Evolutionary conservation across 2,888 invertebrate species (phyloP).

Genomic region (Heliconius sara): DNA sequence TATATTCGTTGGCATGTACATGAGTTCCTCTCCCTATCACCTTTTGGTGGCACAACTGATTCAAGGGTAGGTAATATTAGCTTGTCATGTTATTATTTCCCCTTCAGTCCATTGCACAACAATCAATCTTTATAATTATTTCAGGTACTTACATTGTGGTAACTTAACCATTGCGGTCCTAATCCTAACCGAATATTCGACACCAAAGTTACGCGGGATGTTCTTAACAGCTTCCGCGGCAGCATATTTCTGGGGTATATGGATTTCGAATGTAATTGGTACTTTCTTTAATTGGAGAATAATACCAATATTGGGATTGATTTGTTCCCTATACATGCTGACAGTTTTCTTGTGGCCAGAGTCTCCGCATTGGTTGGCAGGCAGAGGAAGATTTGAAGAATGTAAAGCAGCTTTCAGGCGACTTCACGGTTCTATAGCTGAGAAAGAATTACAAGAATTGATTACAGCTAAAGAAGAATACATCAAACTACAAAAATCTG

Average conservation of each 20-base stretch:
- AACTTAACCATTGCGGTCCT: conserved; percentile 51
- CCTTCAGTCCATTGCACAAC: no score
- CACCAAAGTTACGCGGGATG: conserved; percentile 53
- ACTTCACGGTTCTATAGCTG: conserved; percentile 58
- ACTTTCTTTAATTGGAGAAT: conserved; percentile 54
- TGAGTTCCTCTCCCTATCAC: conserved; percentile 3
- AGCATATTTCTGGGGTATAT: conserved; percentile 54
- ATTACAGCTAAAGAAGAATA: conserved; percentile 7
- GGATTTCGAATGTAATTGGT: conserved; percentile 56
- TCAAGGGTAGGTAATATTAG: conserved; percentile 14
- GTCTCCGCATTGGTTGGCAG: conserved; percentile 61
- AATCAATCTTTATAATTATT: background rate
- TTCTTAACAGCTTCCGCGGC: conserved; percentile 55
- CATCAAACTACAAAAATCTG: conserved; percentile 9
- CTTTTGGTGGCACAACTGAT: background rate
- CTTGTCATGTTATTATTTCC: background rate
- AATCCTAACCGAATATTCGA: conserved; percentile 53
- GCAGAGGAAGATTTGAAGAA: conserved; percentile 60
- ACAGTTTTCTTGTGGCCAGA: conserved; percentile 34
- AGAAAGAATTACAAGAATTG: conserved; percentile 4
- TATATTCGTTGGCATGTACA: background rate
- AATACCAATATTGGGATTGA: conserved; percentile 50
- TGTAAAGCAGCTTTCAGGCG: conserved; percentile 57
- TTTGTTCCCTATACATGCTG: conserved; percentile 25
- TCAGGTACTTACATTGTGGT: conserved; percentile 22